These are phyloP conservation scores for Carassius carassius DNA, from an alignment of 2,113 vertebrate species.

Conservation along the genomic window DNA sequence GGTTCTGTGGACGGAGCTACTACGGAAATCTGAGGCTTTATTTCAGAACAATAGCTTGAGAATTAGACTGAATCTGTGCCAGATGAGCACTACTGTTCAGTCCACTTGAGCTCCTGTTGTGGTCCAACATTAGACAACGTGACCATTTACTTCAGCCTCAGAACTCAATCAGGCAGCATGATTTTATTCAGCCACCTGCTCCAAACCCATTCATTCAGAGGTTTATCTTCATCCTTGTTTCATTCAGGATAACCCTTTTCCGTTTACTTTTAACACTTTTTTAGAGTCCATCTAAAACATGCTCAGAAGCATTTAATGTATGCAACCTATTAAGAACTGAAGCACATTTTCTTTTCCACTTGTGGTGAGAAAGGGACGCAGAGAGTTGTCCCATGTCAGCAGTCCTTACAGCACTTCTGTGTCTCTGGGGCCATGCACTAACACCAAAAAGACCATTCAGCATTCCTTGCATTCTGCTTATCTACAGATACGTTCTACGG, in stretches of 20 bases:
- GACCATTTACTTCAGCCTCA: constrained; percentile 3
- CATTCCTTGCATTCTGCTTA: constrained; percentile 42
- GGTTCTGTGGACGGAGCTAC: not conserved
- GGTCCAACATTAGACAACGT: constrained; percentile 14
- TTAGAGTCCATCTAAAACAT: not conserved
- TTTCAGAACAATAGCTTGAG: constrained; percentile 18
- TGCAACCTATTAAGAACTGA: not conserved
- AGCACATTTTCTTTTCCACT: constrained; percentile 2
- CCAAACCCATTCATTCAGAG: not conserved
- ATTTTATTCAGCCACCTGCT: not conserved
- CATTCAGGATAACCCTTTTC: not conserved
- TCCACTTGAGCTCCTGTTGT: constrained; percentile 2
- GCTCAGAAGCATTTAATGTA: not conserved
- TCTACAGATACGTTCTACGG: constrained; percentile 6
- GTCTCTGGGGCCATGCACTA: constrained; percentile 8
- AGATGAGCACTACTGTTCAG: constrained; percentile 11
- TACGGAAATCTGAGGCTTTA: not conserved
- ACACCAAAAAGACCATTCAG: constrained; percentile 15
- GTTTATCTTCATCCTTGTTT: not conserved
- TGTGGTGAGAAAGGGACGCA: not conserved
- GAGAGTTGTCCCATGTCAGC: constrained; percentile 18
- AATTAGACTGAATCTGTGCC: not conserved
- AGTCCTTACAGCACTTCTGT: not conserved
- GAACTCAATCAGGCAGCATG: not conserved
- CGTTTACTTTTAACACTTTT: not conserved